Conservation (phyloP, 1,140 invertebrate species). For the Gryllus bimaculatus region DNA sequence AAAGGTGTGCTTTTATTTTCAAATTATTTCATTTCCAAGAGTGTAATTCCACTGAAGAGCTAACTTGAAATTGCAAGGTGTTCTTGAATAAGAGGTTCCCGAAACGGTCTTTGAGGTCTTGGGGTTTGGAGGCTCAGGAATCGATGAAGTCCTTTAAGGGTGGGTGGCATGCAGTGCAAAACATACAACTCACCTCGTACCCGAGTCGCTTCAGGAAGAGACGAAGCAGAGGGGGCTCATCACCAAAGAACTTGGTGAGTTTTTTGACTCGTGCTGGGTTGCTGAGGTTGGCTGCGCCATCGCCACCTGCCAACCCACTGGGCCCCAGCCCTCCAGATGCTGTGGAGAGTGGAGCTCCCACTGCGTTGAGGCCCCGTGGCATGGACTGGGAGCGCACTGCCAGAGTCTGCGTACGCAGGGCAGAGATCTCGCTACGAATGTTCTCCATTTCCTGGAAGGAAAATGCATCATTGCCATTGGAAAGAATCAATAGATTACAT, state of each 20-base stretch:
- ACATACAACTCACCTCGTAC: constrained; percentile 60
- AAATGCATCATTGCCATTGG: not conserved
- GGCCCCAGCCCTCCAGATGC: constrained; percentile 26
- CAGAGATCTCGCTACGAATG: constrained; percentile 71
- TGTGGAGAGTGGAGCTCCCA: constrained; percentile 29
- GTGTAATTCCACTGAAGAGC: too few species aligned
- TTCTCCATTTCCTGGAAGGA: constrained; percentile 70
- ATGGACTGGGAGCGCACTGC: constrained; percentile 40
- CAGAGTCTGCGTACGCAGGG: constrained; percentile 59
- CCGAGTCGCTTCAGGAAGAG: constrained; percentile 85
- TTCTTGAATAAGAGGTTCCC: too few species aligned
- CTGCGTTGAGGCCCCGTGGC: constrained; percentile 31
- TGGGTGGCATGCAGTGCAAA: too few species aligned
- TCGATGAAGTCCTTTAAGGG: too few species aligned
- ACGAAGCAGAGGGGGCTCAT: constrained; percentile 81
- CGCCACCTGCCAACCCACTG: constrained; percentile 31
- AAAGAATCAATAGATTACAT: not conserved
- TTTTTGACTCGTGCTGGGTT: constrained; percentile 77
- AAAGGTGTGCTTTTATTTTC: too few species aligned
- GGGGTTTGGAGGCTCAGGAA: too few species aligned
- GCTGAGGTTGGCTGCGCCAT: constrained; percentile 41
- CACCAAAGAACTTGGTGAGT: constrained; percentile 85
- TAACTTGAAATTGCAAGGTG: too few species aligned
- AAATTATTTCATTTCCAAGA: too few species aligned
- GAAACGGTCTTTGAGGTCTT: too few species aligned